Percentiles rank a stretch among this genome's conserved stretches.
phyloP scores from a whole-genome alignment of 2,888 invertebrate species.

The Argyra leucocephala region DNA sequence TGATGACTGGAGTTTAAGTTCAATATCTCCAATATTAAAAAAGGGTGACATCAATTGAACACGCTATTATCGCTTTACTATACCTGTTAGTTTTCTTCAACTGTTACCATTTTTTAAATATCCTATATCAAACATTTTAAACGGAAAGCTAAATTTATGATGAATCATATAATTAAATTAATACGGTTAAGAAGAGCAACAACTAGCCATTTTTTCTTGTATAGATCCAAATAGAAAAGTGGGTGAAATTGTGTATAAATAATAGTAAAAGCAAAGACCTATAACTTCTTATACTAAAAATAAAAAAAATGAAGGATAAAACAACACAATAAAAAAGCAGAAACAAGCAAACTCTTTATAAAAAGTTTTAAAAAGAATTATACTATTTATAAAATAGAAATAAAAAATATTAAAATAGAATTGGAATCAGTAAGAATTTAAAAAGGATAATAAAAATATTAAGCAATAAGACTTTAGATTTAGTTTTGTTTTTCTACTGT shows the following conservation, averaged over 20 bases:
- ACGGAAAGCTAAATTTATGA: too few species aligned
- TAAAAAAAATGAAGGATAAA: too few species aligned
- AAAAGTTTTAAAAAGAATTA: slow-evolving; percentile 3
- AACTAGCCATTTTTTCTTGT: not conserved
- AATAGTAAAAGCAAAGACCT: not conserved
- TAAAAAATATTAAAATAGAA: not conserved
- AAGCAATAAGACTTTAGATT: slow-evolving; percentile 1
- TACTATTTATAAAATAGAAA: slow-evolving; percentile 4
- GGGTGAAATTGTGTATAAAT: not conserved
- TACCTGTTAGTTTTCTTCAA: too few species aligned
- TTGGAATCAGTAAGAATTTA: not conserved
- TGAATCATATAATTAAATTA: too few species aligned
- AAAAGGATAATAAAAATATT: slow-evolving; percentile 2
- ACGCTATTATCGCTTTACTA: too few species aligned
- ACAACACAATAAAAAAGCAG: not conserved
- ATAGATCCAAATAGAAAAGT: not conserved
- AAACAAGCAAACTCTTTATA: not conserved
- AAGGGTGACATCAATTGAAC: too few species aligned
- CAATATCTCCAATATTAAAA: too few species aligned
- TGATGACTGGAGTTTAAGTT: too few species aligned
- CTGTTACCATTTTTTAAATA: too few species aligned
- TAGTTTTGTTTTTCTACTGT: not conserved
- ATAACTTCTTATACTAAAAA: too few species aligned
- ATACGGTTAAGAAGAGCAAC: not conserved
- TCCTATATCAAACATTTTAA: too few species aligned